These are phyloP conservation scores for Chaetura pelagica DNA, from an alignment of 2,113 vertebrate genomes.

Conservation along the genomic window DNA sequence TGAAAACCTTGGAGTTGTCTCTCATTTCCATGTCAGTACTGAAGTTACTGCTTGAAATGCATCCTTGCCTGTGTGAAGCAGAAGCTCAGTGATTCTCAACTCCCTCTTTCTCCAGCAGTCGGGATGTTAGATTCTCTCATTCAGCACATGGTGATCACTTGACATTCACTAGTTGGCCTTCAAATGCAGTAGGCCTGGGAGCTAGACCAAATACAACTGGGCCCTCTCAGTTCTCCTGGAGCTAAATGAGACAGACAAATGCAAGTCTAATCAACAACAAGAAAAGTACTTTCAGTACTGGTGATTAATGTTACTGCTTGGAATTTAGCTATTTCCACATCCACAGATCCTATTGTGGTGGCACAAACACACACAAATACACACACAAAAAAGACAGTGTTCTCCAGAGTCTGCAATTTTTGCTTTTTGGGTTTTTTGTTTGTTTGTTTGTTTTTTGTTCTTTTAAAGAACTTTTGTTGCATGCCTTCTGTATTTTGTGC, in stretches of 20 bases:
- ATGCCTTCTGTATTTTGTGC: not conserved
- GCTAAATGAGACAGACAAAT: not conserved
- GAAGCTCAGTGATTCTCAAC: not conserved
- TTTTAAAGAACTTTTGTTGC: not conserved
- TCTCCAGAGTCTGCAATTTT: not conserved
- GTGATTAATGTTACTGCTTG: not conserved
- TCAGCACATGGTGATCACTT: not conserved
- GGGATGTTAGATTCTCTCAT: not conserved
- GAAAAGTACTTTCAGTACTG: not conserved
- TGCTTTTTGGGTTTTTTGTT: accelerated
- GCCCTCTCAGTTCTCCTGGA: not conserved
- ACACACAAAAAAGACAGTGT: not conserved
- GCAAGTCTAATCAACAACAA: not conserved
- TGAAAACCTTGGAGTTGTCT: not conserved
- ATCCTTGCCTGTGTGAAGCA: not conserved
- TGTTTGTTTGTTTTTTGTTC: not conserved
- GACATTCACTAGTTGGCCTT: not conserved
- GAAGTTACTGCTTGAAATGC: not conserved
- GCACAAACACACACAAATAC: not conserved
- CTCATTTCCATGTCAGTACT: not conserved
- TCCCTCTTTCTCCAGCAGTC: not conserved
- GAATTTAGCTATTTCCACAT: not conserved
- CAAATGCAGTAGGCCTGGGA: not conserved
- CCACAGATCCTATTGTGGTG: not conserved
- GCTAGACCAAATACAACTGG: not conserved